Evolutionary conservation across 2,888 invertebrate species (phyloP).

Genomic region (Agrochola lychnidis): DNA sequence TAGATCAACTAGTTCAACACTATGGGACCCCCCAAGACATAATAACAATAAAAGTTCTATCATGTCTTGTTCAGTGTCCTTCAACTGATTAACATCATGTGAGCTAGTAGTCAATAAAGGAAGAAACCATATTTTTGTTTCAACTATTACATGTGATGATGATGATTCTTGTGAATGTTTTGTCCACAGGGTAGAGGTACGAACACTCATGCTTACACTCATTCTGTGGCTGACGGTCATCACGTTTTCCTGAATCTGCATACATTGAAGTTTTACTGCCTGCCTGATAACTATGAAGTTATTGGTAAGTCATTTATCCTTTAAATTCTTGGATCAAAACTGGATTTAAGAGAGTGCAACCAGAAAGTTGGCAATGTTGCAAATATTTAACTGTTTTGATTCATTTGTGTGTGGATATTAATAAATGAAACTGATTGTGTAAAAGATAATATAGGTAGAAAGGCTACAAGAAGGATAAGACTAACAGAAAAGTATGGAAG

Average conservation of each 20-base stretch:
- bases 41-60: neutral
- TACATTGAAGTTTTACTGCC: constrained; percentile 99
- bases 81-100: neutral
- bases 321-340: neutral
- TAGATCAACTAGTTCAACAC: neutral
- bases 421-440: neutral
- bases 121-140: neutral
- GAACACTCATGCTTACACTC: constrained; percentile 99
- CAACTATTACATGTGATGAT: neutral
- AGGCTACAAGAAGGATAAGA: no score
- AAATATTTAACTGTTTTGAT: neutral
- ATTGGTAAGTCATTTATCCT: constrained; percentile 92
- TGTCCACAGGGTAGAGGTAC: constrained; percentile 96
- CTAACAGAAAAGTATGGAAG: no score
- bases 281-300: constrained; percentile 99
- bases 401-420: neutral
- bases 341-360: neutral
- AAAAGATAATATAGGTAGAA: neutral
- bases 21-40: neutral
- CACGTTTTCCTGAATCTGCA: constrained; percentile 99
- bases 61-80: no score
- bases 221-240: constrained; percentile 99
- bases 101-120: neutral
- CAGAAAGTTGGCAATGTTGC: neutral
- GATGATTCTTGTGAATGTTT: neutral